Base-by-base conservation (phyloP, 1,140 invertebrate species). In the Steinernema feltiae region DNA sequence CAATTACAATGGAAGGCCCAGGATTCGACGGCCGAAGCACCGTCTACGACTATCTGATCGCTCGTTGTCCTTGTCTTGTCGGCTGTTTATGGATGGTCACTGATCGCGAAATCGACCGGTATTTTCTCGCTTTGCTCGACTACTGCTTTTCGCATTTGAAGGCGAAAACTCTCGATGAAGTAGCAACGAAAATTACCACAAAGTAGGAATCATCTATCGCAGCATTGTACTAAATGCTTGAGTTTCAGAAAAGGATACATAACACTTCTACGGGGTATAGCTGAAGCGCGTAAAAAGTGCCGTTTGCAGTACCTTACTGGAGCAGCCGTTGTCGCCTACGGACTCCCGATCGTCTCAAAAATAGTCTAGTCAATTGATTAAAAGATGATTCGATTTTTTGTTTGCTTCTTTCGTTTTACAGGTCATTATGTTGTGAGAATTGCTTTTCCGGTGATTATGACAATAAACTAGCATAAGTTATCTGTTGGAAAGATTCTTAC, bases 71-170 rank as follows among this genome's bases (percentile, higher is more conserved):
- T 18, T 83, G 81, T 32, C 30, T 83, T 21, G 71, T 82, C 69
- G 81, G 81, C 21, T 82, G 81, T 53, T 74, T 82, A 15, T 82
- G 79, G 79, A 82, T 81, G 82, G 82, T 82, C 7, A 82, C 81
- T 2, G 81, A 82, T 63, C 82, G 80, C 48, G 80, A 81, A 41
- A 80, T 80, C 63, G 79, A 80, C 35, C 48, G 24, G 1, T 70
- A 12, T 31, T 32, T 73, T 48, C 17, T 78, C 27, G 53, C 31
- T 0, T 27, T 75, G 17, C 1, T 72, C n/a, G 46, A 77, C 24
- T 71, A 69, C 30, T 73, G 41, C 78, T 31, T 82, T 80, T 70
- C 82, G 78, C 70, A 81, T 82, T 80, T 79, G 46, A 48, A 48
- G 24, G 71, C 46, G 32, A 46, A 24, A 15, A 7, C 76, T 15